Base-by-base conservation (phyloP, 2,888 invertebrate genomes). In the Amphipyra tragopoginis region DNA sequence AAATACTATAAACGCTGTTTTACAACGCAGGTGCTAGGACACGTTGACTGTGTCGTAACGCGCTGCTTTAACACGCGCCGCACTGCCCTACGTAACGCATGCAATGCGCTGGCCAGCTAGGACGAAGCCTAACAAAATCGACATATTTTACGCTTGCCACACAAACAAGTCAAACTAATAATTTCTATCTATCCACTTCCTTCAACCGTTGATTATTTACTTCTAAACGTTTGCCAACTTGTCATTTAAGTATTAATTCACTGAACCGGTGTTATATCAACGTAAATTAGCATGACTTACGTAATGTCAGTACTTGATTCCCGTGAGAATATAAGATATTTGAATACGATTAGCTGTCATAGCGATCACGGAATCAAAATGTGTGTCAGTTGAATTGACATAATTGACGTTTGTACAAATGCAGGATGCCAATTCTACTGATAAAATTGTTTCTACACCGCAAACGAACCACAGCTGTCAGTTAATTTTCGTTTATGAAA, bases 261-360 rank as follows among this genome's bases (percentile, higher is more conserved):
- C n/a, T 57, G 43, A 40, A 47, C 47, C 40, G 42, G 53, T 53
- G 11, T 44, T 65, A 39, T 56, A 65, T 48, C 47, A 44, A 44
- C 10, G 44, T 51, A 9, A 54, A 66, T 57, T 57, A 51, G 11
- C 42, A 61, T 72, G 44, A 33, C n/a, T 72, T 60, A 61, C 53
- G 66, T 65, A 72, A 72, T 53, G 21, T 10, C 53, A 9, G 44
- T 50, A 29, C 51, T 55, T 11, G 40, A 67, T 67, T 71, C 62
- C 62, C 62, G 44, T 67, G 67, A 57, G 70, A 71, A 72, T 51
- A 57, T 54, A 33, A 14, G 65, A 66, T 72, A 54, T 72, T 66
- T 62, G 56, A 50, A 66, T 66, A n/a, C 40, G 65, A 71, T 68
- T 51, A 65, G 10, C 51, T 65, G 65, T 65, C 69, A 57, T n/a